Evolutionary conservation across 1,140 invertebrate species (phyloP), one percentile per base, ranked within the genome.

Genomic region (Pygmarrhopalites habei): DNA sequence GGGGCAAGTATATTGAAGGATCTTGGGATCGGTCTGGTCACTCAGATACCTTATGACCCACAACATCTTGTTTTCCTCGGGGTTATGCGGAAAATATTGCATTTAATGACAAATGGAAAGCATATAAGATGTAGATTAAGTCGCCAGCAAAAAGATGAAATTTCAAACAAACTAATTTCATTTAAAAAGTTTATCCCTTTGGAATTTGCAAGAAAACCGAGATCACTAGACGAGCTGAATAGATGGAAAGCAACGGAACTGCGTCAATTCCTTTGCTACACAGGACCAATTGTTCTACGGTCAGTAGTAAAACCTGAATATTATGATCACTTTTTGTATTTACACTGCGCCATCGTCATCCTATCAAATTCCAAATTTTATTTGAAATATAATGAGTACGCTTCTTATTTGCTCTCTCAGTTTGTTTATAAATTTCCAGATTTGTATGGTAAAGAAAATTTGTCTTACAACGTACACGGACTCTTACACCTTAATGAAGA

Each of bases 391-490:
- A 59, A 59, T 55, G 10, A 14, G 2, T 55, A 56, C 43, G 60
- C 60, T 26, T 10, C 35, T 25, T 1, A 28, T 41, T 35, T 62
- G 2, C 35, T 67, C 2, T 46, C 23, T 12, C 29, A 59, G 19
- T 67, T 67, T 60, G 39, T 55, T 1, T 2, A 25, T 1, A n/a
- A 44, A 3, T 53, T 63, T 28, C 15, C 2, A 25, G 12, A 10
- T 7, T 26, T 67, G 17, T 76, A 76, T 71, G 72, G 72, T 2
- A 51, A 44, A 17, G 56, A 72, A n/a, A 58, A 74, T 25, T 17
- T 73, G 5, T 70, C 71, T 14, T 77, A 76, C 47, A 77, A 77
- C 72, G 71, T 76, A 17, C 75, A 77, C 71, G n/a, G 59, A 17
- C 60, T 77, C 19, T 55, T 73, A 39, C 75, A 77, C 60, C 46